Evolutionary conservation across 2,888 invertebrate genomes (phyloP), one percentile per base, ranked within the genome.

Genomic region (Mesochorus sp.): DNA sequence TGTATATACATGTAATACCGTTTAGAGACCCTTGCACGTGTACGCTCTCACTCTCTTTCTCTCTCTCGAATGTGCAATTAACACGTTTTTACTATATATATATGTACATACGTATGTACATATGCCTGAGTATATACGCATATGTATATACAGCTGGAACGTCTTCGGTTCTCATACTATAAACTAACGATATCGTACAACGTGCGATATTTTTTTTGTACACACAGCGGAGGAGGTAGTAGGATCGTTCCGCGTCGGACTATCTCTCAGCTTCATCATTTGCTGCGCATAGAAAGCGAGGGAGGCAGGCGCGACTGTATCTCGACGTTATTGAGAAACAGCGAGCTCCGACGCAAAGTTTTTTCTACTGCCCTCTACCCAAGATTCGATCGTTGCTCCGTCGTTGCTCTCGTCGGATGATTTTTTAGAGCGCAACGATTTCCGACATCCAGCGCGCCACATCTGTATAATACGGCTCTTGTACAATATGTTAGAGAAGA

Each of bases 401-500:
- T 68, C 80, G 77, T 79, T 76, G 59, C 75, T 84, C 66, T 84
- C 80, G 80, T 67, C 85, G 78, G 82, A 76, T 76, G 78, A 72
- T 83, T 84, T 85, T 78, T 81, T 84, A 59, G 76, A 74, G 61
- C 81, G 84, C 75, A 82, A 83, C 82, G 80, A 84, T 83, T 84
- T 84, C 81, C 83, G 76, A 81, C 68, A 82, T 76, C 83, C 81
- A 75, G 81, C 80, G 78, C 80, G 82, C 85, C 85, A 81, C 88
- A 90, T 90, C 89, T 90, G 86, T 5, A 87, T 88, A 62, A 12
- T n/a, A n/a, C n/a, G n/a, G n/a, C n/a, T n/a, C n/a, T n/a, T n/a
- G n/a, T n/a, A n/a, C n/a, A n/a, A n/a, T n/a, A n/a, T n/a, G n/a
- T n/a, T n/a, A n/a, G n/a, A n/a, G n/a, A n/a, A n/a, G n/a, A n/a